Evolutionary conservation across 2,888 invertebrate species (phyloP), one percentile per base, ranked within the genome.

Genomic region (Eristalis tenax): DNA sequence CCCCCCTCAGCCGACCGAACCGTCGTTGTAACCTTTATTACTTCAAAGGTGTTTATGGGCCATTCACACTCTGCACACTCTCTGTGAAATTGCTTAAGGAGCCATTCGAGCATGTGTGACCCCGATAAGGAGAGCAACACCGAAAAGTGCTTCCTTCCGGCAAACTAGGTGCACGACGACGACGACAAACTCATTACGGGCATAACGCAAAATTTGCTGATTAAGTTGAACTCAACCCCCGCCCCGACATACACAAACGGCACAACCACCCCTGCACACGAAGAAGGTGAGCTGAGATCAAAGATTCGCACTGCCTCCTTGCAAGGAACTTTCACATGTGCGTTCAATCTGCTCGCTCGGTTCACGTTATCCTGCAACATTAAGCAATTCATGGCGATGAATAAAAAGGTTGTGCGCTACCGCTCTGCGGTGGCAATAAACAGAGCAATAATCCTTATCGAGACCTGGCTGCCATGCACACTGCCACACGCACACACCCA

Each of bases 361-460:
- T 66, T 61, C 59, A 86, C 68, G 78, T 83, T 87, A 80, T 87
- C 87, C 79, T 87, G 87, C 83, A 87, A 87, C 87, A 87, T 87
- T 87, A 87, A 87, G 87, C 87, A 87, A 87, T 87, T 86, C 86
- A 79, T 83, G 83, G 57, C 79, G 61, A 83, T 87, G 87, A 87
- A 87, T 87, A 80, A 87, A 87, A 87, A 87, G 75, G 76, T 71
- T 76, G 57, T 70, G 38, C 50, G 50, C 50, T 50, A 18, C 50
- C 38, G 65, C 71, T 57, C 50, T 83, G 68, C 83, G 87, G 66
- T 76, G 64, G 87, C 87, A 87, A 83, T 87, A 87, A 87, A 87
- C 87, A 61, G 83, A 80, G 83, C 87, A 87, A 87, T 87, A 87
- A 87, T 87, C 83, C 87, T 87, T 87, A 87, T 87, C 87, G 79